These are phyloP conservation scores for Beris chalybata DNA, from an alignment of 2,888 invertebrate species.

Conservation along the genomic window DNA sequence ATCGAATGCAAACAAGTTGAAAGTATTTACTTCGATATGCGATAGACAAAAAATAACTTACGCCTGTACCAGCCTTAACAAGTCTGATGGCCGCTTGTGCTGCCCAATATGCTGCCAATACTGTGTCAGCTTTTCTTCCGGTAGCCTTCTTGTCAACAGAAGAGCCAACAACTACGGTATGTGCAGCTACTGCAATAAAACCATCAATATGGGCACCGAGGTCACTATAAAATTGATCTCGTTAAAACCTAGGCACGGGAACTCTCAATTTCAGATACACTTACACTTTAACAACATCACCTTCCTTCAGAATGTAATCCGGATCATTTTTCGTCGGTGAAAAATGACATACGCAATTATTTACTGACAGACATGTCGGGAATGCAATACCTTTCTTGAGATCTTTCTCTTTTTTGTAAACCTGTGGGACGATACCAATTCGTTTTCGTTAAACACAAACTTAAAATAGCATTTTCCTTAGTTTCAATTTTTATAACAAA, in stretches of 20 bases:
- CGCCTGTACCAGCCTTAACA: conserved; percentile 88
- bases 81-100: conserved; percentile 93
- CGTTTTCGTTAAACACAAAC: background rate
- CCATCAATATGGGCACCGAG: conserved; percentile 98
- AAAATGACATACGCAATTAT: conserved; percentile 99
- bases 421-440: conserved; percentile 42
- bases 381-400: conserved; percentile 98
- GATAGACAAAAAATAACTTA: conserved; percentile 52
- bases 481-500: background rate
- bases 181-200: conserved; percentile 97
- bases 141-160: conserved; percentile 72
- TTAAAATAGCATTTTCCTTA: background rate
- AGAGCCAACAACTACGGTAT: conserved; percentile 88
- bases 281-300: conserved; percentile 97
- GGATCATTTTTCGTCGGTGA: conserved; percentile 94
- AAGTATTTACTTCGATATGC: conserved; percentile 22
- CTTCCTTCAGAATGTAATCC: conserved; percentile 81
- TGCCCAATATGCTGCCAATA: conserved; percentile 92
- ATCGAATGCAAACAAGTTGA: conserved; percentile 21
- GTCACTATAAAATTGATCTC: conserved; percentile 65
- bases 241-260: background rate
- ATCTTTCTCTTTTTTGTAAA: conserved; percentile 97
- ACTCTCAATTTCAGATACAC: conserved; percentile 51
- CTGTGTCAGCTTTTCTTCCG: conserved; percentile 91
- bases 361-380: conserved; percentile 97